Evolutionary conservation across 2,797 vertebrate genomes (phyloP), one percentile per base, ranked within the genome.

Genomic region (Brachyalestes nurse): DNA sequence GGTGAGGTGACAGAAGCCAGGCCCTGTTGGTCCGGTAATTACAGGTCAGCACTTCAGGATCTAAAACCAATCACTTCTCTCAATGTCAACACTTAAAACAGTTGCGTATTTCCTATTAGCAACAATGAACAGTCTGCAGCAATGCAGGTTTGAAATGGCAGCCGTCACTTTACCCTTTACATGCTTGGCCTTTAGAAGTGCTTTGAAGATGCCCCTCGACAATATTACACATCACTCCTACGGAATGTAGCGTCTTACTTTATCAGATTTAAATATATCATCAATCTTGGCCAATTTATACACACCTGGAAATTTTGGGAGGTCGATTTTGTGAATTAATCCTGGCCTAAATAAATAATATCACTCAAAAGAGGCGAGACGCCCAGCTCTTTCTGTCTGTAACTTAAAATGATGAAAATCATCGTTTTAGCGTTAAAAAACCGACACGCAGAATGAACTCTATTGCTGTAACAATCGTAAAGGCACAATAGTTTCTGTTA

Each of bases 181-280:
- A 87, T 85, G 82, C 92, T 85, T 87, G 86, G 87, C 89, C 86
- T 85, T 85, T 84, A 87, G 91, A 95, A 95, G 95, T 95, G 94
- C 95, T 95, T 95, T 85, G 89, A 88, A 93, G 88, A 94, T 92
- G 92, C 91, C 91, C 85, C 86, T 93, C 88, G 93, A 95, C 92
- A 94, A 93, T 93, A 90, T 92, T 93, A 89, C 87, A 91, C 83
- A 93, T 93, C 89, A 93, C 88, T 92, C 88, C 89, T 89, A 90
- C 81, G 89, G 86, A 91, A 94, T 91, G 85, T 88, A 88, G 86
- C 85, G 81, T 82, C 77, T 90, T 83, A 84, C 82, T 79, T 82
- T 81, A 84, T 86, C 79, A 87, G 88, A 84, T 90, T 81, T 69
- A 88, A 82, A 90, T 75, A 87, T 80, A 87, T 87, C 69, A 85